Evolutionary conservation across 2,797 vertebrate species (phyloP).

Genomic region (Urocyon cinereoargenteus): DNA sequence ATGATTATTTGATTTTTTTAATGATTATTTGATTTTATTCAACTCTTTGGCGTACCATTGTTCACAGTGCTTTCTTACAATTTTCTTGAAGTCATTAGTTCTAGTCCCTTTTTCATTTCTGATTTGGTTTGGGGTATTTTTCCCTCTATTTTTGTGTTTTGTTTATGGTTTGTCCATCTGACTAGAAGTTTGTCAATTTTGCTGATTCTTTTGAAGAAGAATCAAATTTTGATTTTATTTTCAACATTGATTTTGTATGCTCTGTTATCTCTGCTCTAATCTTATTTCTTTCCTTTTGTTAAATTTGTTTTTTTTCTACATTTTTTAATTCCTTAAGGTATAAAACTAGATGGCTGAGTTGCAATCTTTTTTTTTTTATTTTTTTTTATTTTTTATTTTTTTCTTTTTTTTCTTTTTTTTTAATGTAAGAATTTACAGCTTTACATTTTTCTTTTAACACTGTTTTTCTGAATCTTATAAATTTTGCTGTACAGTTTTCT

Average conservation of each 20-base stretch:
- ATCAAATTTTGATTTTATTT: not conserved
- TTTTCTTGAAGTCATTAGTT: not conserved
- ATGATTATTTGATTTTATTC: not conserved
- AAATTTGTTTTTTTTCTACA: not conserved
- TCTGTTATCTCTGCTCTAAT: not conserved
- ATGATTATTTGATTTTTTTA: not conserved
- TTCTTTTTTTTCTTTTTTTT: no score
- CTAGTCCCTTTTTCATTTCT: not conserved
- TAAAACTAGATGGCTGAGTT: not conserved
- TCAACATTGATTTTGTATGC: not conserved
- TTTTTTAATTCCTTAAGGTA: not conserved
- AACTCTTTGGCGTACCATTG: accelerated
- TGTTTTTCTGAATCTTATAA: not conserved
- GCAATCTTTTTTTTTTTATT: not conserved
- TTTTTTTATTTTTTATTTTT: no score
- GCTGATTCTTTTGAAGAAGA: not conserved
- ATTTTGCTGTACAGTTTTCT: not conserved
- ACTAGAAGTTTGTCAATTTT: not conserved
- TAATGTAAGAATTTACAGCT: not conserved
- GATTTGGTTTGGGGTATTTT: not conserved
- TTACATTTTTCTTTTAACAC: not conserved
- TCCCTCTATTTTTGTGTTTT: not conserved
- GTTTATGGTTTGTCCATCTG: not conserved
- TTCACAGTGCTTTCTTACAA: not conserved
- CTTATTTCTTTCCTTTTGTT: not conserved